phyloP scores from a whole-genome alignment of 2,797 vertebrate genomes.

The Acomys russatus region DNA sequence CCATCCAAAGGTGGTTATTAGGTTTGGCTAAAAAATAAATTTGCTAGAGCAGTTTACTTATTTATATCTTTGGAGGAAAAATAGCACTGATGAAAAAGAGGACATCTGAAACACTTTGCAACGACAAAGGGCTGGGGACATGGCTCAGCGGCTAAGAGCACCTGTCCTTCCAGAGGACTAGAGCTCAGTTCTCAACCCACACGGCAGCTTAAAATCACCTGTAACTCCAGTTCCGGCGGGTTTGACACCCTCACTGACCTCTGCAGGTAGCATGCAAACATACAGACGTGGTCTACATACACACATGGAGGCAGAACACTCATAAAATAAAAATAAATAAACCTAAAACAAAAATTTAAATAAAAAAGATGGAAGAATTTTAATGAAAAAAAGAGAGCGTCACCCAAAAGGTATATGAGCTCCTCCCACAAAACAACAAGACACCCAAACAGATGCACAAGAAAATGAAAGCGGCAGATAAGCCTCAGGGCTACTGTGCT shows the following conservation, averaged over 20 bases:
- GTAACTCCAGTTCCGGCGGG: not conserved
- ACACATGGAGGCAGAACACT: not conserved
- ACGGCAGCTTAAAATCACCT: not conserved
- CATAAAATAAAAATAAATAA: not conserved
- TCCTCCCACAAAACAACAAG: not conserved
- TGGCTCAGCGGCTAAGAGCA: not conserved
- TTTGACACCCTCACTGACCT: not conserved
- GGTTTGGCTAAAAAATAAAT: slow-evolving; percentile 19
- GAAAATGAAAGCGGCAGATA: not conserved
- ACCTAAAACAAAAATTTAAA: not conserved
- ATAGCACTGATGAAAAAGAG: not conserved
- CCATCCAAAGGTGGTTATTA: not conserved
- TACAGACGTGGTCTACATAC: not conserved
- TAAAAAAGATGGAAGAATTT: not conserved
- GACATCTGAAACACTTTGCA: not conserved
- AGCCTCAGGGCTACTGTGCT: not conserved
- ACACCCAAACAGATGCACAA: not conserved
- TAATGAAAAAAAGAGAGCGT: not conserved
- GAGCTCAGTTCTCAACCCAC: not conserved
- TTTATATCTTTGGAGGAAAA: slow-evolving; percentile 41
- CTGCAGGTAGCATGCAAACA: not conserved
- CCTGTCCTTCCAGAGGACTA: not conserved
- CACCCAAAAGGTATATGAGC: not conserved
- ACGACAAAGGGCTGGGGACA: not conserved
- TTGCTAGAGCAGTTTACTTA: not conserved